A percentile compares a stretch with the other conserved stretches of the same genome.
phyloP scores from a whole-genome alignment of 2,888 invertebrate species.

The Lasioglossum zephyrum region DNA sequence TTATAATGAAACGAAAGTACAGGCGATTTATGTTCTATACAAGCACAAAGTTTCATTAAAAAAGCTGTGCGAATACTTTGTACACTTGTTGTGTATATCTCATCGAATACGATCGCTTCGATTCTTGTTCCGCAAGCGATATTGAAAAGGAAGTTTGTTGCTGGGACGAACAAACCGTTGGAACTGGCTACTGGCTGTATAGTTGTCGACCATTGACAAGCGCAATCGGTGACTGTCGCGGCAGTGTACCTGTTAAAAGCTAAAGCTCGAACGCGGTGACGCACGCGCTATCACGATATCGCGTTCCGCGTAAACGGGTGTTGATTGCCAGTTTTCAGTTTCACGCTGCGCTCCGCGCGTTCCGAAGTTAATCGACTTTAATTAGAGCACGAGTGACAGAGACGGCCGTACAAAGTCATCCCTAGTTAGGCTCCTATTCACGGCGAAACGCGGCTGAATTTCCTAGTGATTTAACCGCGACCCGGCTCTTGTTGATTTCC shows the following conservation, averaged over 20 bases:
- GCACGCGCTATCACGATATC: conserved; percentile 2
- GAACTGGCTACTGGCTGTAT: background rate
- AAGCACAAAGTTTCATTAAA: no score
- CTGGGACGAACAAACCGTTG: background rate
- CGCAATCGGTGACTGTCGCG: background rate
- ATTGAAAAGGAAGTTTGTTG: background rate
- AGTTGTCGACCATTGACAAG: background rate
- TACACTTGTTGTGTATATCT: background rate
- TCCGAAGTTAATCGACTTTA: conserved; percentile 64
- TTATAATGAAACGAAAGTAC: no score
- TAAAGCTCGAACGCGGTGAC: background rate
- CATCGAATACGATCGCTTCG: background rate
- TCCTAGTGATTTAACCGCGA: conserved; percentile 24
- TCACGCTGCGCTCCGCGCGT: conserved; percentile 38
- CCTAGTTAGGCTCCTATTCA: conserved; percentile 68
- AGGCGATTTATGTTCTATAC: no score
- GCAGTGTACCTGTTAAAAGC: background rate
- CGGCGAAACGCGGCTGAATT: conserved; percentile 45
- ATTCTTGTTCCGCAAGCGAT: background rate
- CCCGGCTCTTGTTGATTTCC: conserved; percentile 1
- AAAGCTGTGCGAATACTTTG: no score
- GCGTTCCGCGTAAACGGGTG: conserved; percentile 25
- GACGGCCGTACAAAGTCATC: conserved; percentile 17
- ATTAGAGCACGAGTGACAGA: conserved; percentile 53
- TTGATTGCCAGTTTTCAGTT: conserved; percentile 64